Percentiles rank a stretch among this genome's conserved stretches.
These are phyloP conservation scores for Octodonta nipae DNA, from an alignment of 2,888 invertebrate species.

Conservation along the genomic window DNA sequence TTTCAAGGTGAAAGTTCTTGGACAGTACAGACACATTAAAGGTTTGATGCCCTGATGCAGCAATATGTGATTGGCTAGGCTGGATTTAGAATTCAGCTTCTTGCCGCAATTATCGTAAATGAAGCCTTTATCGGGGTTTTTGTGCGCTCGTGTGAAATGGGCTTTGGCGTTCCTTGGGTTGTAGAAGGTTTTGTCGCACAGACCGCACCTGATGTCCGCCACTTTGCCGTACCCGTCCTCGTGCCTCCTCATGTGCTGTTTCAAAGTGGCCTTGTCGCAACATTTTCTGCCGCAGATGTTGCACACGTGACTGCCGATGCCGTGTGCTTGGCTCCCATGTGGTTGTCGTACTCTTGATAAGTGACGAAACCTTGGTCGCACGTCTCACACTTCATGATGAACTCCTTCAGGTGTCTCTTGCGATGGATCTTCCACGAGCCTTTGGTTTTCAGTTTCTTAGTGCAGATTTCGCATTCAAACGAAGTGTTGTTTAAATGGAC, in stretches of 20 bases:
- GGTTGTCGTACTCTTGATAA: conserved; percentile 22
- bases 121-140: conserved; percentile 21
- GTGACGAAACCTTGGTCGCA: conserved; percentile 24
- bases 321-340: conserved; percentile 19
- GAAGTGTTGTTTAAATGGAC: no score
- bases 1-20: conserved; percentile 25
- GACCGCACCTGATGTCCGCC: conserved; percentile 18
- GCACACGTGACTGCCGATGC: conserved; percentile 12
- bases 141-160: conserved; percentile 22
- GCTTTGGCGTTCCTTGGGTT: conserved; percentile 15
- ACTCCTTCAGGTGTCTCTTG: conserved; percentile 40
- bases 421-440: conserved; percentile 37
- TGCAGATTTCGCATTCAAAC: conserved; percentile 40
- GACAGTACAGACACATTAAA: conserved; percentile 34
- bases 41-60: conserved; percentile 26
- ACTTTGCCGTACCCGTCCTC: conserved; percentile 18
- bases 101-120: conserved; percentile 12
- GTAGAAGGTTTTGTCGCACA: conserved; percentile 17
- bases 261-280: conserved; percentile 21
- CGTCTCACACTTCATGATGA: conserved; percentile 31
- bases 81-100: conserved; percentile 1
- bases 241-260: conserved; percentile 23
- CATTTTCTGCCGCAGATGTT: conserved; percentile 23
- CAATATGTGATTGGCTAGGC: neutral
- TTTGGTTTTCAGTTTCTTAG: conserved; percentile 37